These are phyloP conservation scores for Nebria salina DNA, from an alignment of 2,888 invertebrate species.

Conservation along the genomic window DNA sequence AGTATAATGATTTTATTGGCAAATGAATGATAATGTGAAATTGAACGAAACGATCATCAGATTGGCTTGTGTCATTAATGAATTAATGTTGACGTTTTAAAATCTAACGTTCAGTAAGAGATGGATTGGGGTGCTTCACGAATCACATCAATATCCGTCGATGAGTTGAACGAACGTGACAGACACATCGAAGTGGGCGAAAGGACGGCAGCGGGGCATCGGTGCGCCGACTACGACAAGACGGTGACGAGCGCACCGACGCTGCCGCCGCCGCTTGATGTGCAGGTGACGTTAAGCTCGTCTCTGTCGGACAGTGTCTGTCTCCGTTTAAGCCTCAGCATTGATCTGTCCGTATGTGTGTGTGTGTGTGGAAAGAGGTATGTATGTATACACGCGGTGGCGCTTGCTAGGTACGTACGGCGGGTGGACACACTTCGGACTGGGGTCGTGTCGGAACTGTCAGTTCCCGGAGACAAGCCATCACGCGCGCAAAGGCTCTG, in stretches of 20 bases:
- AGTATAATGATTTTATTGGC: too few species aligned
- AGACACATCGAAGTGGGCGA: conserved; percentile 5
- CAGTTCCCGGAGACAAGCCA: conserved; percentile 37
- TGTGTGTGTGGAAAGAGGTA: conserved; percentile 17
- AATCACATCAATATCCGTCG: conserved; percentile 28
- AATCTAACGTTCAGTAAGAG: conserved; percentile 23
- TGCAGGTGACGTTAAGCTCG: conserved; percentile 50
- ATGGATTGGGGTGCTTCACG: conserved; percentile 15
- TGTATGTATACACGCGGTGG: conserved; percentile 3
- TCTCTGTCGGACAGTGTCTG: conserved; percentile 50
- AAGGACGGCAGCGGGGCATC: conserved; percentile 13
- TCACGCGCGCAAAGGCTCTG: conserved; percentile 20
- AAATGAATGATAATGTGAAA: neutral
- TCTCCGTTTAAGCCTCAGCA: conserved; percentile 59
- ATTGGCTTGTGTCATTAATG: conserved; percentile 28
- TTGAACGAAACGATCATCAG: conserved; percentile 2
- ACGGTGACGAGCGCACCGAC: conserved; percentile 30
- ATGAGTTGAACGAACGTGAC: conserved; percentile 10
- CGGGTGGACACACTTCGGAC: conserved; percentile 39
- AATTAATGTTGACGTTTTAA: conserved; percentile 37
- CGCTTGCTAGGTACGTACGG: conserved; percentile 54
- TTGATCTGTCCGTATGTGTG: conserved; percentile 60
- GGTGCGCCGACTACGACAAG: conserved; percentile 43
- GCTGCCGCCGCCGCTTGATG: conserved; percentile 45
- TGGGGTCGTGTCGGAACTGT: conserved; percentile 37